Evolutionary conservation across 2,888 invertebrate genomes (phyloP).

Genomic region (Pyrrhia umbra): DNA sequence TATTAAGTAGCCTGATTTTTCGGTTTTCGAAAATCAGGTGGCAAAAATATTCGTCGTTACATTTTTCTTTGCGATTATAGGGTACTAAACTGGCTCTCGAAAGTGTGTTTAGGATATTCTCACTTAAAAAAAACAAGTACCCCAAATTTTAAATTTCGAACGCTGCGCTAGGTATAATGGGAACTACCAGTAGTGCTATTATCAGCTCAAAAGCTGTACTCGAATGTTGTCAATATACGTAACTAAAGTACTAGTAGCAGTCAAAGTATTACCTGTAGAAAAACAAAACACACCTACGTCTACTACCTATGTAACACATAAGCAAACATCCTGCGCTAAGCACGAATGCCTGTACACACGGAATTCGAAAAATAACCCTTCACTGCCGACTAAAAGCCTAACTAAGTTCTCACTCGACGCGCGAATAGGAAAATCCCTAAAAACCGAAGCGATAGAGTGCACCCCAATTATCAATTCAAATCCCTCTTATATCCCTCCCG

Average conservation of each 20-base stretch:
- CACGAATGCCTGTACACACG: constrained; percentile 39
- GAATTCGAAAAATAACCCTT: constrained; percentile 56
- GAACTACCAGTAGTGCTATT: too few relatives aligned
- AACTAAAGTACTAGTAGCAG: neutral
- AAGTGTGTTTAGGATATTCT: too few relatives aligned
- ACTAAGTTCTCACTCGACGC: constrained; percentile 64
- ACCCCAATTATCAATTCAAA: constrained; percentile 86
- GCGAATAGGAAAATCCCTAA: constrained; percentile 58
- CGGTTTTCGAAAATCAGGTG: too few relatives aligned
- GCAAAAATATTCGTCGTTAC: too few relatives aligned
- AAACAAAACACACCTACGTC: constrained; percentile 9
- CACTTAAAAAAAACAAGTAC: too few relatives aligned
- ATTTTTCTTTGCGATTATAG: too few relatives aligned
- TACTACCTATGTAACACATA: constrained; percentile 24
- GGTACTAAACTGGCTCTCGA: too few relatives aligned
- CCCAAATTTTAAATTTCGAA: too few relatives aligned
- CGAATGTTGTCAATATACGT: neutral
- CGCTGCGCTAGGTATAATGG: too few relatives aligned
- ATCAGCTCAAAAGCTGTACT: neutral
- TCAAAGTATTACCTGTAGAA: constrained; percentile 12
- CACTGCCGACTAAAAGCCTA: constrained; percentile 51
- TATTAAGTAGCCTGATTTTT: too few relatives aligned
- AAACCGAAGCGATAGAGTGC: constrained; percentile 75
- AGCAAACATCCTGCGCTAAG: constrained; percentile 7
- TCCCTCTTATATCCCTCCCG: constrained; percentile 74